phyloP scores from a whole-genome alignment of 2,888 invertebrate species.

The Craniophora ligustri region DNA sequence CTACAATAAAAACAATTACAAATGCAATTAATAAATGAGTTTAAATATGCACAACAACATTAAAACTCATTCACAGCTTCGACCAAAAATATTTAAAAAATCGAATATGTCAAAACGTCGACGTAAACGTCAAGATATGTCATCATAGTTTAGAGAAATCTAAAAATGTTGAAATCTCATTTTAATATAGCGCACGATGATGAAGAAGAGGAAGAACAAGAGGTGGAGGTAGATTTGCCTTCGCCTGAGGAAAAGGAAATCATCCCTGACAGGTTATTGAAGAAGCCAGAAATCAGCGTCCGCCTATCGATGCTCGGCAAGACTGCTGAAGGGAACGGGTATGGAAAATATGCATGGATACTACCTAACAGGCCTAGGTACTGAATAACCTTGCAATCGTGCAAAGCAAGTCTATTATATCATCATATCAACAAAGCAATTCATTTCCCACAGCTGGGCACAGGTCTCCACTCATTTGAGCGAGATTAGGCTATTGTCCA shows the following conservation, averaged over 20 bases:
- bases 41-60: background rate
- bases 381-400: too few relatives aligned
- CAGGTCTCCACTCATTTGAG: too few relatives aligned
- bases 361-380: too few relatives aligned
- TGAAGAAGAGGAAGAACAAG: constrained; percentile 29
- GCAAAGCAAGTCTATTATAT: too few relatives aligned
- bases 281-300: constrained; percentile 70
- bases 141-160: background rate
- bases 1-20: background rate
- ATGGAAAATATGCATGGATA: constrained; percentile 6
- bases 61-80: too few relatives aligned
- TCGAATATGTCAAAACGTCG: constrained; percentile 1
- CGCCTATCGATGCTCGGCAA: constrained; percentile 81
- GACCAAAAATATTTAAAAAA: background rate
- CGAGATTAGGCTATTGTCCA: too few relatives aligned
- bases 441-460: too few relatives aligned
- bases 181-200: constrained; percentile 58
- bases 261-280: constrained; percentile 58
- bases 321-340: constrained; percentile 84
- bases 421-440: too few relatives aligned
- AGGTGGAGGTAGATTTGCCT: background rate
- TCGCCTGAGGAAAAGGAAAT: constrained; percentile 42
- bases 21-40: background rate
- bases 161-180: constrained; percentile 74
- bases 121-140: background rate